Evolutionary conservation across 1,140 invertebrate species (phyloP).

Genomic region (Andricus grossulariae): DNA sequence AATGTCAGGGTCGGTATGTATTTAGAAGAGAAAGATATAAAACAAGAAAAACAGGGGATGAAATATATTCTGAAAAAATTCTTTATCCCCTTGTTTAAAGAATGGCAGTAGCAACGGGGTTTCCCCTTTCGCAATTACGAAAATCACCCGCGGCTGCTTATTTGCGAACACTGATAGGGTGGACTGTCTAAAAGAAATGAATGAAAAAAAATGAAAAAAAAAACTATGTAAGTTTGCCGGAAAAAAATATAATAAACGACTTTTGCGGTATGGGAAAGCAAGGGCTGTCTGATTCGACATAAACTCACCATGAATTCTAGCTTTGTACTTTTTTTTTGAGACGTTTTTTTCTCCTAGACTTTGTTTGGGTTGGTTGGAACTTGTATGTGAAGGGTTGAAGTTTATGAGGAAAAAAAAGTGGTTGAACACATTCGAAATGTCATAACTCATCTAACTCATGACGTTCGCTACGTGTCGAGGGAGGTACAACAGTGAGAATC

Average conservation of each 20-base stretch:
- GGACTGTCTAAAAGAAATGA: constrained; percentile 28
- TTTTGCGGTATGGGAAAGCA: neutral
- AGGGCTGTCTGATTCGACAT: constrained; percentile 26
- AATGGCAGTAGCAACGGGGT: constrained; percentile 38
- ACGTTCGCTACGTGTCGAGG: constrained; percentile 40
- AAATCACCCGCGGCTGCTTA: constrained; percentile 48
- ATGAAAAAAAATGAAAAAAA: constrained; percentile 20
- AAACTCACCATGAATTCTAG: constrained; percentile 17
- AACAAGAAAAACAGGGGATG: constrained; percentile 37
- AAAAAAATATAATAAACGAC: constrained; percentile 34
- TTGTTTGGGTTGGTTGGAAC: constrained; percentile 7
- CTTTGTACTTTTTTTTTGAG: constrained; percentile 41
- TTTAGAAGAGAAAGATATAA: constrained; percentile 42
- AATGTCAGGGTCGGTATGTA: constrained; percentile 58
- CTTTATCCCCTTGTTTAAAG: constrained; percentile 50
- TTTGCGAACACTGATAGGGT: neutral
- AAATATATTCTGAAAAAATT: constrained; percentile 43
- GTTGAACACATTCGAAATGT: constrained; percentile 56
- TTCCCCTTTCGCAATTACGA: constrained; percentile 55
- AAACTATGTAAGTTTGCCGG: neutral
- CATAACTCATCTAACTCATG: constrained; percentile 62
- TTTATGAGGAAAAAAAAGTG: constrained; percentile 25
- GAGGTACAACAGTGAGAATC: constrained; percentile 61
- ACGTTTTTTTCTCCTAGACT: constrained; percentile 43
- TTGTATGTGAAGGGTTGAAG: constrained; percentile 52